A percentile compares a stretch with the other conserved stretches of the same genome.
These are phyloP conservation scores for Indicator maculatus DNA, from an alignment of 2,113 vertebrate genomes.

Conservation along the genomic window DNA sequence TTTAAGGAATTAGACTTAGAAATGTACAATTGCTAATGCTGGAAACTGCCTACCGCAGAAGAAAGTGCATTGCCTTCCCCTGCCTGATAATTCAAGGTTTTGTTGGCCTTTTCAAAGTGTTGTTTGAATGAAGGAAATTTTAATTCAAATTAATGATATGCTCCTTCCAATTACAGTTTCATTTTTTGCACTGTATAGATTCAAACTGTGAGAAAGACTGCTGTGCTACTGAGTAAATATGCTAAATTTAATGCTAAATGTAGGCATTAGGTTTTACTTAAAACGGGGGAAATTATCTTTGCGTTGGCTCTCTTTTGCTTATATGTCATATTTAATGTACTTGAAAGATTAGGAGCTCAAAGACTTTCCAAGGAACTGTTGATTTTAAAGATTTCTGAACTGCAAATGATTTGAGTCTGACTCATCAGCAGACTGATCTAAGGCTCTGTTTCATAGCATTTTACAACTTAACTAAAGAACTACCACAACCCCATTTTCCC, in stretches of 20 bases:
- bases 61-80: not conserved
- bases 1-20: not conserved
- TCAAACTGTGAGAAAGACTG: not conserved
- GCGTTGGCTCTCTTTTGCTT: not conserved
- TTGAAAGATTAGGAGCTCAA: not conserved
- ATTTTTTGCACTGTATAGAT: not conserved
- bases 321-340: not conserved
- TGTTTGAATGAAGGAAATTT: not conserved
- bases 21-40: not conserved
- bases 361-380: not conserved
- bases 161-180: not conserved
- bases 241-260: not conserved
- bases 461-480: not conserved
- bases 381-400: not conserved
- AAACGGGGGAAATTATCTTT: not conserved
- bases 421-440: not conserved
- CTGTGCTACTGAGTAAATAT: not conserved
- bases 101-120: not conserved
- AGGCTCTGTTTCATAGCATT: not conserved
- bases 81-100: not conserved
- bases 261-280: not conserved
- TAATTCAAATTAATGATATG: not conserved
- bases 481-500: not conserved
- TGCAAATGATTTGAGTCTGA: not conserved
- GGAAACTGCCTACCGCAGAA: not conserved